These are phyloP conservation scores for Crambe crambe DNA, from an alignment of 37 sponge, comb jelly and placozoan species.

Conservation along the genomic window DNA sequence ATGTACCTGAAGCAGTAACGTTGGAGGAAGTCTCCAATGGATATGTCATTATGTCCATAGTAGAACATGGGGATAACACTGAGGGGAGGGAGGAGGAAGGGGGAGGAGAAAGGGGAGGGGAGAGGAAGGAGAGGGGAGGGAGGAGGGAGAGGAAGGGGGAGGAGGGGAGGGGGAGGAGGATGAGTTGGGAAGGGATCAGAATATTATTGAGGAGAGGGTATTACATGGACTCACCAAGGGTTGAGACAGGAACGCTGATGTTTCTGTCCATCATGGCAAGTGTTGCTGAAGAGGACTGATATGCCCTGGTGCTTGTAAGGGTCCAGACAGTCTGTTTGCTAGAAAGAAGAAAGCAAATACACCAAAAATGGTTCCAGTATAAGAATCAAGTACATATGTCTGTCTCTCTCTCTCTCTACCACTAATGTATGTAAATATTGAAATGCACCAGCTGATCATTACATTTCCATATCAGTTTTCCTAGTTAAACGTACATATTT, in stretches of 20 bases:
- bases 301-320: slow-evolving; percentile 75
- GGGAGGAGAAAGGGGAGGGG: too few species aligned
- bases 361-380: too few species aligned
- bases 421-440: too few species aligned
- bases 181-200: neutral
- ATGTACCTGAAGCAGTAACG: slow-evolving; percentile 92
- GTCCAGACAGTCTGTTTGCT: slow-evolving; percentile 68
- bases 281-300: slow-evolving; percentile 65
- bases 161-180: neutral
- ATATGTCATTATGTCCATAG: slow-evolving; percentile 89
- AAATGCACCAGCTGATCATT: too few species aligned
- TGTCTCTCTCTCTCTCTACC: too few species aligned
- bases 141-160: too few species aligned
- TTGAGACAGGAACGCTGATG: slow-evolving; percentile 48
- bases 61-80: slow-evolving; percentile 77
- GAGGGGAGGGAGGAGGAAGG: too few species aligned
- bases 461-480: too few species aligned
- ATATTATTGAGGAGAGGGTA: neutral
- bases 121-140: too few species aligned
- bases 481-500: too few species aligned
- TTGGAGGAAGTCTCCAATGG: slow-evolving; percentile 88
- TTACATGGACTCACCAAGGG: slow-evolving; percentile 39
- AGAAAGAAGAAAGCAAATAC: too few species aligned
- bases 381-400: too few species aligned
- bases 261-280: slow-evolving; percentile 65